These are phyloP conservation scores for Lucinisca nassula DNA, from an alignment of 2,888 invertebrate species.

Conservation along the genomic window DNA sequence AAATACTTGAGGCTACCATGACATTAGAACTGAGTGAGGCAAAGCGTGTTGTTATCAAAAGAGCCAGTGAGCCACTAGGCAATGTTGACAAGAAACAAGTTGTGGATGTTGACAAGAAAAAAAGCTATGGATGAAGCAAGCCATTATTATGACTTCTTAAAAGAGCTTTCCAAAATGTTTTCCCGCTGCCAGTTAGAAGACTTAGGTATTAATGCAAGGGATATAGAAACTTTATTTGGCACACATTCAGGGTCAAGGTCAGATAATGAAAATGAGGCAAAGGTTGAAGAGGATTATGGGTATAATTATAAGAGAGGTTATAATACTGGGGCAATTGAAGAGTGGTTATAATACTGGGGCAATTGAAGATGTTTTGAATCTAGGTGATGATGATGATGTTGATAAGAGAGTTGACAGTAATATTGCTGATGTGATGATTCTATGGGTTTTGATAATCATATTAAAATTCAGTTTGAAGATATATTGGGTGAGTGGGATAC, in stretches of 20 bases:
- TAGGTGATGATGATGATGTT: not conserved
- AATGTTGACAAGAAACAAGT: not conserved
- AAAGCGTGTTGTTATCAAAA: not conserved
- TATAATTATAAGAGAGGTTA: conserved; percentile 4
- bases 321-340: not conserved
- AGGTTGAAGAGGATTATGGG: not conserved
- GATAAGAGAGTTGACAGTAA: too few species aligned
- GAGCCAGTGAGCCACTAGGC: not conserved
- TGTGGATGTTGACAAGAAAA: not conserved
- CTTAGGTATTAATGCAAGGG: not conserved
- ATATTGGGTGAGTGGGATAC: not conserved
- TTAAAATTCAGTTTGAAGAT: not conserved
- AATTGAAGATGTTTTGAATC: not conserved
- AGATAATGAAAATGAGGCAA: not conserved
- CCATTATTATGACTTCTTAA: not conserved
- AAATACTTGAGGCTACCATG: conserved; percentile 62
- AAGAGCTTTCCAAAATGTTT: not conserved
- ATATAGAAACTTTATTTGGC: not conserved
- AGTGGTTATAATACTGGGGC: not conserved
- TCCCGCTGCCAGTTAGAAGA: not conserved
- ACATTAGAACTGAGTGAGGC: conserved; percentile 47
- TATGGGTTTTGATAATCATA: not conserved
- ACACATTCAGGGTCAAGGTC: not conserved
- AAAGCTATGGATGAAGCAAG: not conserved
- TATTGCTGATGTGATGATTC: too few species aligned